Evolutionary conservation across 1,140 invertebrate species (phyloP).

Genomic region (Pogonomyrmex barbatus): DNA sequence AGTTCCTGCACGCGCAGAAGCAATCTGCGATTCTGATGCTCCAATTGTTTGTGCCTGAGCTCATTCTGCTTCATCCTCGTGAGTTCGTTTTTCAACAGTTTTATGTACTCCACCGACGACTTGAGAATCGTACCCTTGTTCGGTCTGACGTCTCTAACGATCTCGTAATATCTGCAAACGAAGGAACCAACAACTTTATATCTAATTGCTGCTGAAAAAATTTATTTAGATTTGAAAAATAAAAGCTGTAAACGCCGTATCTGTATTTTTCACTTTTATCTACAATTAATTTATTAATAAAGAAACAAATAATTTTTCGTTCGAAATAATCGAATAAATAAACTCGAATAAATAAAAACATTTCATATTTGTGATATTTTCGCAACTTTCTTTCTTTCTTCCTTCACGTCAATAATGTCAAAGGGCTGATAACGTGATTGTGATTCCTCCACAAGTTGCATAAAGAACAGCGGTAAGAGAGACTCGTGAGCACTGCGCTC

Average conservation of each 20-base stretch:
- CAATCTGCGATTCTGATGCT: slow-evolving; percentile 93
- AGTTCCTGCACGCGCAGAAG: slow-evolving; percentile 91
- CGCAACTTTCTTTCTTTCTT: not conserved
- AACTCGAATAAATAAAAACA: not conserved
- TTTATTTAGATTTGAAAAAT: not conserved
- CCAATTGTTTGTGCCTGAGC: slow-evolving; percentile 91
- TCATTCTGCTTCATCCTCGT: slow-evolving; percentile 93
- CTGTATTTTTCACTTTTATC: not conserved
- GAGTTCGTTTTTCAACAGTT: slow-evolving; percentile 94
- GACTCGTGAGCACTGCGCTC: not conserved
- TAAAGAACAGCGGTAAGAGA: not conserved
- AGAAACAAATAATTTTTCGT: not conserved
- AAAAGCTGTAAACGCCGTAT: not conserved
- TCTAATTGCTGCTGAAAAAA: not conserved
- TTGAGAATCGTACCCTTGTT: slow-evolving; percentile 99
- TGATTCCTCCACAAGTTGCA: not conserved
- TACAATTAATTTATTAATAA: slow-evolving; percentile 1
- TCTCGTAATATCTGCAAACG: slow-evolving; percentile 90
- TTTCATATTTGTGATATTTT: not conserved
- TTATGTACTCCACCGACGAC: slow-evolving; percentile 98
- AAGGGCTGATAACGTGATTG: not conserved
- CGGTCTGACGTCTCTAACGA: slow-evolving; percentile 94
- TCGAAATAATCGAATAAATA: not conserved
- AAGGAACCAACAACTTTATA: not conserved
- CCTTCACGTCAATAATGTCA: not conserved